Conservation (phyloP, 2,113 vertebrate species). For the Dipodomys stephensi region DNA sequence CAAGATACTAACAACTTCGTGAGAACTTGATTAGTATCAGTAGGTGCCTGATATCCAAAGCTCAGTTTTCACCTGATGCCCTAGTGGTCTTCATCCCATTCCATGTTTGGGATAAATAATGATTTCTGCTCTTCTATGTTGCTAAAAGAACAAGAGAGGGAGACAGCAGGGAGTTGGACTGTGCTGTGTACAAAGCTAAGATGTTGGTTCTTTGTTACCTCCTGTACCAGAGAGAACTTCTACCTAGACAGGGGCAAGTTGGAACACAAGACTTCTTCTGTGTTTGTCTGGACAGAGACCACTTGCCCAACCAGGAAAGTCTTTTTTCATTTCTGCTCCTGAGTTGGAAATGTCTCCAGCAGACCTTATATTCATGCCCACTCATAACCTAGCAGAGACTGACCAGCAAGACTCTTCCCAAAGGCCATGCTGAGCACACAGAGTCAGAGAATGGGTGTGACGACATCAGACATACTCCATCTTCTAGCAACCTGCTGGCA, state of each 20-base stretch:
- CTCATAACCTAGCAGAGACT: neutral
- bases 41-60: neutral
- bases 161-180: neutral
- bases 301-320: neutral
- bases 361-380: neutral
- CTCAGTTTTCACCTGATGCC: neutral
- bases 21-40: neutral
- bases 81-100: neutral
- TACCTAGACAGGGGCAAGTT: neutral
- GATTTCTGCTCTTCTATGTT: neutral
- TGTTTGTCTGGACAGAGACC: neutral
- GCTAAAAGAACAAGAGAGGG: neutral
- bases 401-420: neutral
- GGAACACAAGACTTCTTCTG: neutral
- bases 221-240: neutral
- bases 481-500: neutral
- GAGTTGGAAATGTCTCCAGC: neutral
- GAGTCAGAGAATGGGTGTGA: neutral
- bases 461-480: neutral
- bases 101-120: neutral
- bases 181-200: neutral
- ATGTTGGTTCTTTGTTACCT: neutral
- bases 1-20: neutral
- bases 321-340: neutral
- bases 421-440: neutral